Conservation (phyloP, 2,888 invertebrate species). For the Kryphioiulus occultus region DNA sequence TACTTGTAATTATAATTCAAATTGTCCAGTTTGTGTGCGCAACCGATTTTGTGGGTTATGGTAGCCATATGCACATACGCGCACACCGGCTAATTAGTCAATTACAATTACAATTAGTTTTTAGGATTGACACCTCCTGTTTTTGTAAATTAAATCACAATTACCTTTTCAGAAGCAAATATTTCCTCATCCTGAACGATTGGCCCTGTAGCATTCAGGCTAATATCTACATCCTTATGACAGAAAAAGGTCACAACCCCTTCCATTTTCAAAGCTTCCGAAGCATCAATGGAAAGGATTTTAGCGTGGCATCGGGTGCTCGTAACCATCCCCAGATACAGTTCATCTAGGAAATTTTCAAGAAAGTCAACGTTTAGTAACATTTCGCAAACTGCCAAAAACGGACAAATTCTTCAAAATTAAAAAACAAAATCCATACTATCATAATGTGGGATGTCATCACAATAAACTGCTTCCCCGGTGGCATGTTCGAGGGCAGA, state of each 20-base stretch:
- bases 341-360: slow-evolving; percentile 67
- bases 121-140: too few species aligned
- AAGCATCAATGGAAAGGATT: slow-evolving; percentile 76
- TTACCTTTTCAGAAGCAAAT: slow-evolving; percentile 77
- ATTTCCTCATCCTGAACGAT: slow-evolving; percentile 83
- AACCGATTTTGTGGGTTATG: too few species aligned
- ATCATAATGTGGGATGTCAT: slow-evolving; percentile 80
- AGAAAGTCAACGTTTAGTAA: too few species aligned
- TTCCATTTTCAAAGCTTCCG: slow-evolving; percentile 74
- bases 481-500: slow-evolving; percentile 88
- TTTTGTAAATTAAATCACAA: too few species aligned
- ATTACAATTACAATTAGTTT: too few species aligned
- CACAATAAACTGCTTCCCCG: slow-evolving; percentile 89
- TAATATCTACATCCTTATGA: slow-evolving; percentile 76
- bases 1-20: too few species aligned
- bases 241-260: slow-evolving; percentile 86
- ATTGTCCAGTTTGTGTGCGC: too few species aligned
- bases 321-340: slow-evolving; percentile 80
- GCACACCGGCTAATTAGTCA: too few species aligned
- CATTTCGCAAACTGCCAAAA: too few species aligned
- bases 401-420: too few species aligned
- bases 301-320: slow-evolving; percentile 85
- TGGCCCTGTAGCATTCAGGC: slow-evolving; percentile 75
- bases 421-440: slow-evolving; percentile 61
- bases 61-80: too few species aligned